Evolutionary conservation across 2,113 vertebrate genomes (phyloP).

Genomic region (Marmota flaviventris): DNA sequence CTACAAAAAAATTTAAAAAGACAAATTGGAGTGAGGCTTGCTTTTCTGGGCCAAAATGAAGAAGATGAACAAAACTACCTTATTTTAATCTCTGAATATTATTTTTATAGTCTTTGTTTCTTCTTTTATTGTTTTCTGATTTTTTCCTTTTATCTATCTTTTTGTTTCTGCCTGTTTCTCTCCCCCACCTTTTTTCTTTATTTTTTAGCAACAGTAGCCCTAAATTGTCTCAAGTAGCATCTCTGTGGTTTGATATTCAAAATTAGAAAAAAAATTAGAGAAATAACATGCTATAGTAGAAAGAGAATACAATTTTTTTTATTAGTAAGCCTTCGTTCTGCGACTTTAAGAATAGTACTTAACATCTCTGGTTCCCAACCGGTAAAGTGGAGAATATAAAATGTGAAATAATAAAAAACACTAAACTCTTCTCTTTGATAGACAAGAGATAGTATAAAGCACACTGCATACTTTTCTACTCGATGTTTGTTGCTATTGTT

Average conservation of each 20-base stretch:
- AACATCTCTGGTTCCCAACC: slow-evolving; percentile 30
- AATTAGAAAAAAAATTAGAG: slow-evolving; percentile 5
- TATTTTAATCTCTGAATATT: not conserved
- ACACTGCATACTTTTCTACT: not conserved
- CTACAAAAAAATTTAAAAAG: not conserved
- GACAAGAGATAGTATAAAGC: not conserved
- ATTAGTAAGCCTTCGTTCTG: not conserved
- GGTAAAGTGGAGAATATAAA: not conserved
- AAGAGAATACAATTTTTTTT: not conserved
- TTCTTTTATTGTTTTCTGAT: not conserved
- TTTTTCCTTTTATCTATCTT: not conserved
- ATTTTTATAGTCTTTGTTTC: not conserved
- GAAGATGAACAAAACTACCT: not conserved
- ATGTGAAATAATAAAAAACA: not conserved
- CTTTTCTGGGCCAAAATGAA: slow-evolving; percentile 12
- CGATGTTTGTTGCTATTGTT: not conserved
- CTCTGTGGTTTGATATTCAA: not conserved
- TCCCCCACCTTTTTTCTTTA: not conserved
- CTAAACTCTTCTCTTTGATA: not conserved
- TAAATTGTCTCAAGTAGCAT: not conserved
- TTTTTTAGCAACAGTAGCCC: not conserved
- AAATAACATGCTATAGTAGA: not conserved
- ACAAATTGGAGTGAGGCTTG: not conserved
- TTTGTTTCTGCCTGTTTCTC: not conserved
- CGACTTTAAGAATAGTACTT: not conserved